phyloP scores from a whole-genome alignment of 2,113 vertebrate genomes.

The Kobus ellipsiprymnus region DNA sequence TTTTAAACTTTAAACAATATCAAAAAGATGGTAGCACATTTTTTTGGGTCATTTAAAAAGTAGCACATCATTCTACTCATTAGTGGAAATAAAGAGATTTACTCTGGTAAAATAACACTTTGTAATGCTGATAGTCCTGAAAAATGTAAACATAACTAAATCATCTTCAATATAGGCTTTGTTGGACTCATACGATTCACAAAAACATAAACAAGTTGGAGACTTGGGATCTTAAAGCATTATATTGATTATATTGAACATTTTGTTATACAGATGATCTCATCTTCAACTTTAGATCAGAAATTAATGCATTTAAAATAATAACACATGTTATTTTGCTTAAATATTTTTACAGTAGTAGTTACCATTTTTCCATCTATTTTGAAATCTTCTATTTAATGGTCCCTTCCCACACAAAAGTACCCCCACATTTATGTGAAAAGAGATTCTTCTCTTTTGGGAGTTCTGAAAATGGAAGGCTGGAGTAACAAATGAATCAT shows the following conservation, averaged over 20 bases:
- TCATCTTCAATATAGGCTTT: background rate
- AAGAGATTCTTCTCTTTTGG: background rate
- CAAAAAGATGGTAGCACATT: background rate
- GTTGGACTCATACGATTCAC: background rate
- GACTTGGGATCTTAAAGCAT: background rate
- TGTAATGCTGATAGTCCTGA: background rate
- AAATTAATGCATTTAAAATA: background rate
- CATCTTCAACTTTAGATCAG: background rate
- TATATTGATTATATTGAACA: background rate
- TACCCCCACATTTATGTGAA: background rate
- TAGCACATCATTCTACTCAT: background rate
- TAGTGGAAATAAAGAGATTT: too few species aligned
- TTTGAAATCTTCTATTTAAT: background rate
- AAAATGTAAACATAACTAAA: background rate
- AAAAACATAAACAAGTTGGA: background rate
- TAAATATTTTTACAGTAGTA: background rate
- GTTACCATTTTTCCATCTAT: background rate
- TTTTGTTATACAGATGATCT: background rate
- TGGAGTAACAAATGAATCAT: background rate
- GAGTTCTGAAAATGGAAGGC: background rate
- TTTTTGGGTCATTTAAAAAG: background rate
- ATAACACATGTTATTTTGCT: background rate
- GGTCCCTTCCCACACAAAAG: background rate
- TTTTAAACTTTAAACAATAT: background rate
- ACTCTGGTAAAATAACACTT: background rate